Conservation (phyloP, 2,113 vertebrate genomes). For the Mus pahari region DNA sequence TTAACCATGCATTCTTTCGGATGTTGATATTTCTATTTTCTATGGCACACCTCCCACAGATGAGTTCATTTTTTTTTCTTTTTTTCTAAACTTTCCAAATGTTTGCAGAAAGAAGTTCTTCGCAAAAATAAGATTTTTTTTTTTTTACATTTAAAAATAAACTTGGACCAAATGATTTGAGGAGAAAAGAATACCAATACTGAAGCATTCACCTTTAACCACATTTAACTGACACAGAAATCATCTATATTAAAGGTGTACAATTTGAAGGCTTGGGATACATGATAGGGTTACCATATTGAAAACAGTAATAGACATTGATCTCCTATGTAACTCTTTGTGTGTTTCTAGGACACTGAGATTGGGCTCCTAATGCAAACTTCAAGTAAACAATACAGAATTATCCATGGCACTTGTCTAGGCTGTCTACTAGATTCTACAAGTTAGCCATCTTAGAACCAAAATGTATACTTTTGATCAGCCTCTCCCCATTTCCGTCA, state of each 20-base stretch:
- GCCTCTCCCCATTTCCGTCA: background rate
- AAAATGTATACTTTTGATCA: background rate
- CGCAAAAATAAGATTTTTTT: background rate
- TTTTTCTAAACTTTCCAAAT: background rate
- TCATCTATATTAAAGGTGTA: background rate
- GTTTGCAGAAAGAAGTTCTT: background rate
- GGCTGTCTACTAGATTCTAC: background rate
- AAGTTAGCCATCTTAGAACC: background rate
- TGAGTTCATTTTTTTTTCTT: background rate
- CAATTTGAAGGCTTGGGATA: background rate
- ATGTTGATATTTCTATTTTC: conserved; percentile 48
- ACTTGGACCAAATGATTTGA: background rate
- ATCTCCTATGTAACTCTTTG: background rate
- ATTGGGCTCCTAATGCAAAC: background rate
- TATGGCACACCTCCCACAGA: background rate
- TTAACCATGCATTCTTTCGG: background rate
- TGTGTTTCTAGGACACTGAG: background rate
- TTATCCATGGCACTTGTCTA: background rate
- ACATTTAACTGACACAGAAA: background rate
- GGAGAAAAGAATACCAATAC: background rate
- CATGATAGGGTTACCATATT: background rate
- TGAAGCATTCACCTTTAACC: background rate
- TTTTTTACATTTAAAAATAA: conserved; percentile 16
- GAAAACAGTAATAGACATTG: background rate
- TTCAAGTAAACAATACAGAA: background rate